These are phyloP conservation scores for Narcine bancroftii DNA, from an alignment of 2,113 vertebrate genomes.

Conservation along the genomic window DNA sequence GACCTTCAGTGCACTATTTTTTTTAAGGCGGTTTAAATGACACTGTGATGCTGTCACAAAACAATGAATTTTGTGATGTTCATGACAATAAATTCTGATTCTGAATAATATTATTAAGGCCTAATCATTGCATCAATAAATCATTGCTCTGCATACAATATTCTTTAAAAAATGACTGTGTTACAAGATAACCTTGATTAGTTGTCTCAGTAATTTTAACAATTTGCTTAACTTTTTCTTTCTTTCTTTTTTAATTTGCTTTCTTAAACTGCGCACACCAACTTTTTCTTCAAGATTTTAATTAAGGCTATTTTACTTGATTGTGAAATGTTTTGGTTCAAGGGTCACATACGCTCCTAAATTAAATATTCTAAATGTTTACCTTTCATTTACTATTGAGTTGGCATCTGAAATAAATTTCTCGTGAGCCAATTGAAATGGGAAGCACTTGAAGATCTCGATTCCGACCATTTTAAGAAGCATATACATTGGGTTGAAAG, in stretches of 20 bases:
- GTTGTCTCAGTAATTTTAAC: constrained; percentile 21
- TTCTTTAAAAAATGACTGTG: background rate
- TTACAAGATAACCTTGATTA: constrained; percentile 14
- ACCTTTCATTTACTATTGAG: background rate
- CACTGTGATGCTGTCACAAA: too few species aligned
- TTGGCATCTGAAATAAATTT: background rate
- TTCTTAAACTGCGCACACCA: background rate
- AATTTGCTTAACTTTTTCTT: too few species aligned
- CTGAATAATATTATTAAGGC: background rate
- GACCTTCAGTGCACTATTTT: too few species aligned
- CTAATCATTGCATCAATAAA: constrained; percentile 10
- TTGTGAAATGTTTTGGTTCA: background rate
- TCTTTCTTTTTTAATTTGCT: too few species aligned
- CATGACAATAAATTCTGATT: too few species aligned
- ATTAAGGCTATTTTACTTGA: background rate
- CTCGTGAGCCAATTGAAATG: background rate
- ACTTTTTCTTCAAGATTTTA: constrained; percentile 11
- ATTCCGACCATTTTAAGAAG: background rate
- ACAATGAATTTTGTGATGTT: too few species aligned
- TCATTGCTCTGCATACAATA: background rate
- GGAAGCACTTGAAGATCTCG: background rate
- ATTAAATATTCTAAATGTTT: background rate
- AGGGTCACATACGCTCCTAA: background rate
- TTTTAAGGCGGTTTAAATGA: too few species aligned
- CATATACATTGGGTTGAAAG: background rate